Base-by-base conservation (phyloP, 2,888 invertebrate genomes). In the Epinotia ramella region DNA sequence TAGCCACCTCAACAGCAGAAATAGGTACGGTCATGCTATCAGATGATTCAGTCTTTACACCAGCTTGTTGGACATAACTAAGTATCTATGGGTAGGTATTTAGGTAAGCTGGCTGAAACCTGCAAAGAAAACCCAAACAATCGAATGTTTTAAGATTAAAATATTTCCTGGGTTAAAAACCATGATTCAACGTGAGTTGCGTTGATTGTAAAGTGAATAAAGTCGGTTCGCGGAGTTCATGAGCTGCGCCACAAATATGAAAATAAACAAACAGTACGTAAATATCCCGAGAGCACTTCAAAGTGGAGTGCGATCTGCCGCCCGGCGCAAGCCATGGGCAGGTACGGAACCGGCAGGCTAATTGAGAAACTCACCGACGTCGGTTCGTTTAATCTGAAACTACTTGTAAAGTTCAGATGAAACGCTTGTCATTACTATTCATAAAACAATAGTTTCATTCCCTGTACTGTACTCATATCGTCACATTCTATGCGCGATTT, bases 211-310 rank as follows among this genome's bases (percentile, higher is more conserved):
- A 9, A 80, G 79, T 82, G 81, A 81, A 85, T 88, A 84, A 88
- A 84, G 83, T 81, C 85, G 84, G 87, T 80, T 80, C 80, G 82
- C 82, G 71, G 84, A 90, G 91, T 91, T 87, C 90, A 91, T 90
- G 85, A 87, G 87, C 86, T 86, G 88, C 87, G 86, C 89, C 90
- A 91, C 93, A 84, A 89, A 90, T 91, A 89, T 88, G 84, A 91
- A 91, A 93, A 93, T 93, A 93, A 91, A 93, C 91, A 93, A 91
- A 88, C 88, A 91, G 84, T 88, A 87, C 90, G 89, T 90, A 92
- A 93, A 92, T 90, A 92, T 86, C 88, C 87, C 84, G 88, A 90
- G 86, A 87, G 87, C 91, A 93, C 92, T 91, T 93, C 92, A 92
- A 93, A 93, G 91, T 85, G 84, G 82, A 90, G 88, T 88, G 82